These are phyloP conservation scores for Riptortus pedestris DNA, from an alignment of 1,140 invertebrate species.

Conservation along the genomic window DNA sequence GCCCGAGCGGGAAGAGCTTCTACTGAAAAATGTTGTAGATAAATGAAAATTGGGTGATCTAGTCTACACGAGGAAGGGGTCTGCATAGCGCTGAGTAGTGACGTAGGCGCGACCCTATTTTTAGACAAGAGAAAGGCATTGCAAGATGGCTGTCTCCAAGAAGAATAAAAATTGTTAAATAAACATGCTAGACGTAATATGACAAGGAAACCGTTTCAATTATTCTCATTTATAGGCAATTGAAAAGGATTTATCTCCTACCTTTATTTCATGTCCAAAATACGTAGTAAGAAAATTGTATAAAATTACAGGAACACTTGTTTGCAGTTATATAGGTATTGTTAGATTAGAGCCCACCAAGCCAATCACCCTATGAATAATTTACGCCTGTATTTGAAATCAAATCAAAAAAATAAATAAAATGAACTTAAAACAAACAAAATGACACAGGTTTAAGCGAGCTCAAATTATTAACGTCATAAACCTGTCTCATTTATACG, in stretches of 20 bases:
- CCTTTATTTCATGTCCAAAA: conserved; percentile 6
- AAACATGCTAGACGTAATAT: conserved; percentile 10
- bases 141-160: conserved; percentile 9
- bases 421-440: not conserved
- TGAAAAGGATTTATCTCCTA: conserved; percentile 6
- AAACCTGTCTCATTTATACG: not conserved
- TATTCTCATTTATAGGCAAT: conserved; percentile 8
- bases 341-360: conserved; percentile 11
- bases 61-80: too few relatives aligned
- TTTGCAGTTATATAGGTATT: conserved; percentile 4
- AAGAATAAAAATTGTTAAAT: conserved; percentile 10
- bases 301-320: conserved; percentile 5
- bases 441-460: not conserved
- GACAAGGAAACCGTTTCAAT: conserved; percentile 1
- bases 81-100: too few relatives aligned
- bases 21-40: too few relatives aligned
- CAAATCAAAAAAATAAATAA: conserved; percentile 11
- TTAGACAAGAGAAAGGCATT: conserved; percentile 2
- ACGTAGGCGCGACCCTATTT: not conserved
- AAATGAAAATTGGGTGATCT: too few relatives aligned
- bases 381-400: not conserved
- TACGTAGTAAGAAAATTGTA: conserved; percentile 3
- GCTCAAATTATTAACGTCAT: not conserved
- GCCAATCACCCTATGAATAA: conserved; percentile 12
- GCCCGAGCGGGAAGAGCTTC: too few relatives aligned